These are phyloP conservation scores for Dilophus febrilis DNA, from an alignment of 2,888 invertebrate genomes.

Conservation along the genomic window DNA sequence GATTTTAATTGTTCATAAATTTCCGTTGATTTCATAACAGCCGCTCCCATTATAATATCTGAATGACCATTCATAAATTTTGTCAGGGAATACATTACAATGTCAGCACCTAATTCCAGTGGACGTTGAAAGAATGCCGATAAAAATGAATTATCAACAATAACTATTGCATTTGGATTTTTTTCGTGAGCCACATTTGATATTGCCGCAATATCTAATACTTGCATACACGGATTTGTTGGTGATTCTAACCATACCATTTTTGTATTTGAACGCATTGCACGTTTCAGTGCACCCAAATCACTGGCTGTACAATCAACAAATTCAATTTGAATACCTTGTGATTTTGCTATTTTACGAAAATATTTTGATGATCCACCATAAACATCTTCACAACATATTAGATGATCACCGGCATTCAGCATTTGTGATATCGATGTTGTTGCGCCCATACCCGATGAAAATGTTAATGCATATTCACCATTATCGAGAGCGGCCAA, in stretches of 20 bases:
- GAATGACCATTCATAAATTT: conserved; percentile 99
- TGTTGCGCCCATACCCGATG: conserved; percentile 41
- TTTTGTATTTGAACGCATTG: conserved; percentile 9
- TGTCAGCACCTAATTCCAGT: conserved; percentile 75
- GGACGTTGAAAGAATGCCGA: conserved; percentile 85
- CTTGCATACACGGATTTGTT: conserved; percentile 8
- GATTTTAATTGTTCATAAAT: conserved; percentile 46
- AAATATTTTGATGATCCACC: conserved; percentile 35
- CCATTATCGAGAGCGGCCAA: conserved; percentile 42
- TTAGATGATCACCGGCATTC: conserved; percentile 39
- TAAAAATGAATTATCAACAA: conserved; percentile 79
- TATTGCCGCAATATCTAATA: conserved; percentile 7
- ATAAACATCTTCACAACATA: conserved; percentile 43
- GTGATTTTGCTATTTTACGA: conserved; percentile 8
- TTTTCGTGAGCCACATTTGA: not conserved
- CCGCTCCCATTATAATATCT: conserved; percentile 92
- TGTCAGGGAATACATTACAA: conserved; percentile 80
- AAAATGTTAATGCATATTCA: conserved; percentile 35
- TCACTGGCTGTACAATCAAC: conserved; percentile 8
- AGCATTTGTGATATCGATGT: conserved; percentile 34
- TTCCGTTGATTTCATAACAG: conserved; percentile 33
- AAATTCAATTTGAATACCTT: conserved; percentile 9
- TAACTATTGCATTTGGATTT: conserved; percentile 33
- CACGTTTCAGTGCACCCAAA: conserved; percentile 4
- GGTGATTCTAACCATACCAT: conserved; percentile 7